Evolutionary conservation across 2,113 vertebrate genomes (phyloP).

Genomic region (Carettochelys insculpta): DNA sequence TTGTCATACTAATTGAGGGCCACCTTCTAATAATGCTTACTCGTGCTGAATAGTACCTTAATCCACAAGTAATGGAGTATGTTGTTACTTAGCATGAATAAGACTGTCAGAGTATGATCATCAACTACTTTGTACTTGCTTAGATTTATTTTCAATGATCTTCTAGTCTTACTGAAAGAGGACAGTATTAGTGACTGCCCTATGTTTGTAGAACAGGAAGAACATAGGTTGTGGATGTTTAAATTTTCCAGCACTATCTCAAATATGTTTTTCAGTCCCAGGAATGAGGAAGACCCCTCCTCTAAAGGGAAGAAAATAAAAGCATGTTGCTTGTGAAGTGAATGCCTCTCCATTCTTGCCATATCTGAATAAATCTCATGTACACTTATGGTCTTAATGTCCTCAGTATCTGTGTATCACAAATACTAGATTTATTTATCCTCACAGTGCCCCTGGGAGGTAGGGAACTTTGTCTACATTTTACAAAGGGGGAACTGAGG

Average conservation of each 20-base stretch:
- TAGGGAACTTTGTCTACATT: constrained; percentile 20
- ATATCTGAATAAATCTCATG: background rate
- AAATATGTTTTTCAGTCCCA: background rate
- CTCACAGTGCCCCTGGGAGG: constrained; percentile 22
- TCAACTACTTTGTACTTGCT: background rate
- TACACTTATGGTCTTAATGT: constrained; percentile 9
- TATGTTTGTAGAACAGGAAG: background rate
- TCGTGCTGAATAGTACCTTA: background rate
- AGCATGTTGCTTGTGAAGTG: background rate
- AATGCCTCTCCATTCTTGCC: background rate
- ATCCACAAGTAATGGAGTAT: background rate
- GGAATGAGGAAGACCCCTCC: background rate
- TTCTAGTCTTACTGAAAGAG: background rate
- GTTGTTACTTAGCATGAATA: background rate
- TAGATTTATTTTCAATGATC: background rate
- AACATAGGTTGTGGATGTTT: background rate
- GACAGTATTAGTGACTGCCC: background rate
- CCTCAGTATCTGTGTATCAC: constrained; percentile 10
- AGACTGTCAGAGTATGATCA: background rate
- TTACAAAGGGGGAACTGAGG: constrained; percentile 17
- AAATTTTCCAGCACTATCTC: background rate
- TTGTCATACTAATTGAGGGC: background rate
- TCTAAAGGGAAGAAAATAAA: background rate
- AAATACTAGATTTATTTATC: no score
- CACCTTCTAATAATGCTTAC: background rate